Evolutionary conservation across 1,140 invertebrate genomes (phyloP).

Genomic region (Sitodiplosis mosellana): DNA sequence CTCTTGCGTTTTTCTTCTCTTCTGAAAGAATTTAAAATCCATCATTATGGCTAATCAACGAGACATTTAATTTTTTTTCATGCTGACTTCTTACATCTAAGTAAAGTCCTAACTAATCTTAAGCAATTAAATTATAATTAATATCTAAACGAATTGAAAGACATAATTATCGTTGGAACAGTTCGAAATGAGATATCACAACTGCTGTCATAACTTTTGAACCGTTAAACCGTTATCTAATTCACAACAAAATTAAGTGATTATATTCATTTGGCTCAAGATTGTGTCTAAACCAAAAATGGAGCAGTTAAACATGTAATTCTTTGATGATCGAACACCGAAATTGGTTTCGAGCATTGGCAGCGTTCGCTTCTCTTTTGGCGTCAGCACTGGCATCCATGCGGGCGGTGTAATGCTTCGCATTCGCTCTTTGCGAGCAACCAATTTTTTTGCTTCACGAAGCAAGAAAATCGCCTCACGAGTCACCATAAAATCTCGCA

Average conservation of each 20-base stretch:
- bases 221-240: too few relatives aligned
- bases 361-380: not conserved
- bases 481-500: conserved; percentile 20
- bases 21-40: too few relatives aligned
- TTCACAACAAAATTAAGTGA: not conserved
- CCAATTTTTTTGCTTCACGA: conserved; percentile 21
- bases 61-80: too few relatives aligned
- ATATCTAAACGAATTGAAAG: too few relatives aligned
- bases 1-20: too few relatives aligned
- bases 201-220: too few relatives aligned
- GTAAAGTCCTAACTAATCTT: too few relatives aligned
- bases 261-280: conserved; percentile 3
- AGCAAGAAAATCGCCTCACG: conserved; percentile 21
- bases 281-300: conserved; percentile 23
- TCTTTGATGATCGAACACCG: conserved; percentile 3
- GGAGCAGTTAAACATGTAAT: conserved; percentile 22
- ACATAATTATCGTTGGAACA: too few relatives aligned
- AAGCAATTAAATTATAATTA: too few relatives aligned
- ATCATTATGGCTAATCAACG: too few relatives aligned
- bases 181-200: too few relatives aligned
- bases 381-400: not conserved
- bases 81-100: too few relatives aligned
- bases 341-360: not conserved
- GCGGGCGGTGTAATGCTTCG: conserved; percentile 16
- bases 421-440: conserved; percentile 23